Evolutionary conservation across 30 jellyfish, hydroid and myxozoan genomes (phyloP), one percentile per base, ranked within the genome.

Genomic region (Pelagia noctiluca): DNA sequence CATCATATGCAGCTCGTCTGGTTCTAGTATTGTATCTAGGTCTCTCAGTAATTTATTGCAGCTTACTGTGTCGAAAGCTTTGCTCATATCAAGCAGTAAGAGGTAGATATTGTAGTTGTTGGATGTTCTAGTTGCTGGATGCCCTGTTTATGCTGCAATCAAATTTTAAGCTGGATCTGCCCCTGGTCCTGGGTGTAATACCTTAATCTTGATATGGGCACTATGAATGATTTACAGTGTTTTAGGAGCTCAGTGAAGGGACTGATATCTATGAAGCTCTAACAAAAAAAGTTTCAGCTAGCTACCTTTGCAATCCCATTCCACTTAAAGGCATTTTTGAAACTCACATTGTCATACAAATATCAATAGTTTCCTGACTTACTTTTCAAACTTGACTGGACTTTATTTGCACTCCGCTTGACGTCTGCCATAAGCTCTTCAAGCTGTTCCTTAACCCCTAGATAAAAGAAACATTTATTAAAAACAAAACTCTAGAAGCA

Each of bases 391-490:
- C 80, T 95, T 30, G 86, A 81, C 75, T 95, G 92, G 3, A 95
- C 97, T 83, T 73, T 76, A 71, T 89, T 89, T 22, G 99, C 97
- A 61, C 93, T 74, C 84, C 93, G 87, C 68, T 89, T 94, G 60
- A 95, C 78, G 31, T 86, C 97, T 2, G 87, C 90, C 99, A 95
- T 95, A 28, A 89, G 64, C 88, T 89, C 86, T 35, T 95, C 99
- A 47, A 95, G 94, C 31, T 89, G 94, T 57, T 95, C 99, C 49
- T 84, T 42, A 42, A 42, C 57, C 57, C 57, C 57, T 16, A 42
- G 57, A 42, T 5, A 5, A 42, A 42, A 42, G 57, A n/a, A n/a
- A n/a, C n/a, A n/a, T n/a, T n/a, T n/a, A n/a, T n/a, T n/a, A n/a
- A n/a, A n/a, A n/a, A n/a, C n/a, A n/a, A n/a, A n/a, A n/a, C n/a